Base-by-base conservation (phyloP, 1,140 invertebrate species). In the Amphibalanus amphitrite region DNA sequence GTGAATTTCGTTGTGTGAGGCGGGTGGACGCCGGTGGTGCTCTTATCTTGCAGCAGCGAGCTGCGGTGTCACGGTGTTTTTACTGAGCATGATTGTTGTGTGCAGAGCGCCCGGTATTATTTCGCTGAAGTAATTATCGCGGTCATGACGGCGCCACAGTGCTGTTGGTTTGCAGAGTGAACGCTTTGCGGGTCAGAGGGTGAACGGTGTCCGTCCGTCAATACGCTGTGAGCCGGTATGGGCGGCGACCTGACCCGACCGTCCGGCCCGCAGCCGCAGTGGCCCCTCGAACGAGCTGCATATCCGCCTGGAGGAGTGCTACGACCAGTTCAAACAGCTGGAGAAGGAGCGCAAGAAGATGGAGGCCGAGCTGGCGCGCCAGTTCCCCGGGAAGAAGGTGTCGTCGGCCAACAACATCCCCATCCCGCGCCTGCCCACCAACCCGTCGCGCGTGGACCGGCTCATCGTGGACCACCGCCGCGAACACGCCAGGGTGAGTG, bases 291-390 rank as follows among this genome's bases (percentile, higher is more conserved):
- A 73, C 72, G 73, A 73, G 69, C 74, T 76, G 28, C 75, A 74
- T 38, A 72, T 72, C n/a, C 83, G 86, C 28, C 80, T 93, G 10
- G 90, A 93, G 77, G 86, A 90, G 71, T 91, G 89, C 74, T 90
- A 89, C 76, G 89, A 90, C 71, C 90, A 92, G 76, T 92, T 91
- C 79, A 87, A 89, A 73, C 86, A 88, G 74, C 77, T 92, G 38
- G 91, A 92, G 77, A 88, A 90, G 71, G 90, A 92, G 78, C 81
- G 91, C 4, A 92, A 93, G 78, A 90, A 90, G 76, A 92, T 90
- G 6, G 91, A 93, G 77, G 90, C 90, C 3, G 87, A 90, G 71
- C 80, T 93, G 28, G 90, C 90, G 0, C 82, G 89, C 6, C 87
- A 89, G 74, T 90, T 91, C 78, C 88, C 90, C 17, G 90, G 90